A percentile compares a stretch with the other conserved stretches of the same genome.
phyloP scores from a whole-genome alignment of 2,888 invertebrate genomes.

The Ptilodon capucinus region DNA sequence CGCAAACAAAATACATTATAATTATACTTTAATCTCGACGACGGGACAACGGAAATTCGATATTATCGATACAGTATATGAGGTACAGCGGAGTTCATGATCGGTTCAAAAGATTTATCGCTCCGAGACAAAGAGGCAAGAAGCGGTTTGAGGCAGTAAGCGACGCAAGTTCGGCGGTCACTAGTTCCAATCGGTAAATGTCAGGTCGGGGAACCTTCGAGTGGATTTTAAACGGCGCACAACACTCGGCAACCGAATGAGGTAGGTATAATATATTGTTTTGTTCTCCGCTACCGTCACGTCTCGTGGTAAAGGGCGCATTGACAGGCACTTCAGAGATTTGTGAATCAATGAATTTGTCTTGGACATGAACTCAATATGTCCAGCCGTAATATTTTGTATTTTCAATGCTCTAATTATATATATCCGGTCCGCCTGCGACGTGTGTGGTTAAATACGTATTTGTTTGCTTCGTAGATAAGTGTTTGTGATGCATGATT shows the following conservation, averaged over 20 bases:
- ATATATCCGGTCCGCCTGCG: too few species aligned
- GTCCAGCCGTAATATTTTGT: too few species aligned
- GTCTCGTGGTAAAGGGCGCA: constrained; percentile 38
- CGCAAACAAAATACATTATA: not conserved
- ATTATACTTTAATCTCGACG: not conserved
- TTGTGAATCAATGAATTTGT: not conserved
- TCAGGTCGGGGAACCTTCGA: constrained; percentile 31
- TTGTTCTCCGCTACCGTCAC: constrained; percentile 46
- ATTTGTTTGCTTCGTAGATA: constrained; percentile 33
- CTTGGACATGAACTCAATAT: too few species aligned
- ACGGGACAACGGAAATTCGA: not conserved
- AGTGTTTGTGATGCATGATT: constrained; percentile 39
- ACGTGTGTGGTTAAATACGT: constrained; percentile 33
- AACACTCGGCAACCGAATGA: constrained; percentile 7
- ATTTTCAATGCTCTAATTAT: too few species aligned
- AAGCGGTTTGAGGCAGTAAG: constrained; percentile 13
- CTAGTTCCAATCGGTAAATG: constrained; percentile 27
- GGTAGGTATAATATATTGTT: constrained; percentile 34
- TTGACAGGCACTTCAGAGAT: constrained; percentile 25
- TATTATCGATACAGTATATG: constrained; percentile 1
- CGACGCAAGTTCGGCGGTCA: constrained; percentile 7
- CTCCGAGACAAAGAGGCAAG: constrained; percentile 13
- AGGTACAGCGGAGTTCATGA: constrained; percentile 8
- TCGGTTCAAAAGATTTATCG: constrained; percentile 11
- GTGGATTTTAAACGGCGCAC: constrained; percentile 15